Base-by-base conservation (phyloP, 1,140 invertebrate species). In the Conus betulinus region DNA sequence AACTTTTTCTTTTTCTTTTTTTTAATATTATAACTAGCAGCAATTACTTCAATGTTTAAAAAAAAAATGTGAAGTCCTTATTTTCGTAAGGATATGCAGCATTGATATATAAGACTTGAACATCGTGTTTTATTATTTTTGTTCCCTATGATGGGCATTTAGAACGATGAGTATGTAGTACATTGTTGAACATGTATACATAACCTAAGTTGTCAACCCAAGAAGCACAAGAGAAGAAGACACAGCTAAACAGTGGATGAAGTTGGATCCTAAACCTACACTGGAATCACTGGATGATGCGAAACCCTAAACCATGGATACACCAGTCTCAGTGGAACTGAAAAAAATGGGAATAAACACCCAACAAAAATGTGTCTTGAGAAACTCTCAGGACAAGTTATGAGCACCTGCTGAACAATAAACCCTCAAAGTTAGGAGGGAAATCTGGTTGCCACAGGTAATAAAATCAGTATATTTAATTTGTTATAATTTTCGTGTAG, bases 361-460 rank as follows among this genome's bases (percentile, higher is more conserved):
- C 51, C 13, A 81, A 5, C 79, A 55, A 53, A 81, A 81, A 81
- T 52, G 4, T 23, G 79, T 20, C 79, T 51, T 81, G 79, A 81
- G 76, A 78, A 53, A 53, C 39, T 51, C 79, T 81, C 79, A 81
- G 79, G 23, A 81, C 51, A 52, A 81, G 53, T 53, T 53, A 78
- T 15, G 52, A 81, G 7, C 79, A 23, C 27, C 79, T 81, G 79
- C 79, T 15, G 79, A 81, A 51, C 79, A 51, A 6, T 53, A 81
- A 81, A 81, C 79, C 79, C 79, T 53, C 79, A 81, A 51, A 81
- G 13, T 51, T 81, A 81, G 79, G 79, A 13, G 79, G 79, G 79
- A 52, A 53, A 23, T 81, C 23, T 23, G 79, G 39, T 81, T 51
- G 53, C 8, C 76, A 78, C 79, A 81, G 79, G 79, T 81, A 81